Percentiles rank a stretch among this genome's conserved stretches.
These are phyloP conservation scores for Andrena haemorrhoa DNA, from an alignment of 2,888 invertebrate species.

Conservation along the genomic window DNA sequence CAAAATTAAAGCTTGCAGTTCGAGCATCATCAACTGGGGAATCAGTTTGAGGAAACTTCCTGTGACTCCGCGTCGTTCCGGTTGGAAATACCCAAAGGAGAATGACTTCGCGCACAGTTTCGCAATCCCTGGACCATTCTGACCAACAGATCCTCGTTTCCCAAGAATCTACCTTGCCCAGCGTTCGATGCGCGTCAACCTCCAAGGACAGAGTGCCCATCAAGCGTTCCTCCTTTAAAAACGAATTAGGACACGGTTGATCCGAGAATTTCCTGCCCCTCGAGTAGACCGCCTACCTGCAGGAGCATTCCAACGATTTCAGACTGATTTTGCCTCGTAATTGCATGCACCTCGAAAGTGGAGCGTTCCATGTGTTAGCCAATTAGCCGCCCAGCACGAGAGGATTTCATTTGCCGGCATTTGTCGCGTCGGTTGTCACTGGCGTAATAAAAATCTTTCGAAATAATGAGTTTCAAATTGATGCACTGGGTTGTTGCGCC, in stretches of 20 bases:
- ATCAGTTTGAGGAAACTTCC: background rate
- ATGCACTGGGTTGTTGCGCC: constrained; percentile 12
- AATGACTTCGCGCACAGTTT: background rate
- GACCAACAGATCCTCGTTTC: background rate
- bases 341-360: background rate
- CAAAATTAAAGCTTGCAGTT: no score
- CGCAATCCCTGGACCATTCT: background rate
- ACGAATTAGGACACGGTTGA: background rate
- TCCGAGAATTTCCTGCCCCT: no score
- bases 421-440: background rate
- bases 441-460: background rate
- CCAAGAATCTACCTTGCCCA: background rate
- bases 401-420: background rate
- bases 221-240: background rate
- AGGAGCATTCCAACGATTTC: background rate
- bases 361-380: background rate
- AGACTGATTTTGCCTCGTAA: background rate
- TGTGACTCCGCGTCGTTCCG: background rate
- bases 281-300: no score
- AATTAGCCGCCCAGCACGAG: background rate
- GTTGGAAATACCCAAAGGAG: background rate
- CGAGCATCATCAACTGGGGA: no score
- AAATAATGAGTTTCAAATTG: constrained; percentile 18
- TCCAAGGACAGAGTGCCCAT: background rate
- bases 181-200: background rate